A percentile compares a stretch with the other conserved stretches of the same genome.
These are phyloP conservation scores for Drosophila mojavensis DNA, from an alignment of 1,140 invertebrate species.

Conservation along the genomic window DNA sequence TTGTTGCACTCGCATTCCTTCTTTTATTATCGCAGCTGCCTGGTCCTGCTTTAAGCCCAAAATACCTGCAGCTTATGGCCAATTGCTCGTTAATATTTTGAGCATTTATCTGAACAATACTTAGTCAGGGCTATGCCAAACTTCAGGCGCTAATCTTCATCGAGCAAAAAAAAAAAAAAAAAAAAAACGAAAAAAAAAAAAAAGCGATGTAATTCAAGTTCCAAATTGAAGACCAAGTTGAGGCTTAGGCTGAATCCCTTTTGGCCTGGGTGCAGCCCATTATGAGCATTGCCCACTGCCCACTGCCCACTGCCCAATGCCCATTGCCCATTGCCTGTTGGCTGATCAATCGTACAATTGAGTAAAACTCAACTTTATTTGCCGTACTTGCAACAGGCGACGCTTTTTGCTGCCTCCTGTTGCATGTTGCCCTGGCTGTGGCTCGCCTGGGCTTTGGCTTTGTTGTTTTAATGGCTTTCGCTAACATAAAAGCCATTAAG, in stretches of 20 bases:
- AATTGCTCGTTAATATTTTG: slow-evolving; percentile 36
- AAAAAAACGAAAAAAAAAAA: slow-evolving; percentile 1
- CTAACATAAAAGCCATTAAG: slow-evolving; percentile 84
- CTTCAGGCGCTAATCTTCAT: slow-evolving; percentile 47
- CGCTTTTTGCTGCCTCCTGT: slow-evolving; percentile 45
- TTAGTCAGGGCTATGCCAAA: slow-evolving; percentile 21
- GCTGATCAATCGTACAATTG: slow-evolving; percentile 82
- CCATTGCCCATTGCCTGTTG: slow-evolving; percentile 51
- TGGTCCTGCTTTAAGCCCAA: neutral
- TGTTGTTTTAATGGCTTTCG: slow-evolving; percentile 83
- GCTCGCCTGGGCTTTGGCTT: slow-evolving; percentile 45
- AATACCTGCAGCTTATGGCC: slow-evolving; percentile 8
- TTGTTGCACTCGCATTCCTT: neutral
- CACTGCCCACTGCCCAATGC: slow-evolving; percentile 43
- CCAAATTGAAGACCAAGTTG: neutral
- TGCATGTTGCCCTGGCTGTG: slow-evolving; percentile 43
- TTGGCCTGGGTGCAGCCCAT: slow-evolving; percentile 39
- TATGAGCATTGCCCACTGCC: slow-evolving; percentile 44
- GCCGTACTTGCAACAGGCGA: slow-evolving; percentile 71
- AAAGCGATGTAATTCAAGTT: neutral
- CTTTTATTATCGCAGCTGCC: neutral
- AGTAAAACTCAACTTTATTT: slow-evolving; percentile 82
- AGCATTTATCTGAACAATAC: slow-evolving; percentile 50
- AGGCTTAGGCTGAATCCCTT: slow-evolving; percentile 31
- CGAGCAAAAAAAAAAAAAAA: neutral